Base-by-base conservation (phyloP, 2,113 vertebrate species). In the Bostrychus sinensis region DNA sequence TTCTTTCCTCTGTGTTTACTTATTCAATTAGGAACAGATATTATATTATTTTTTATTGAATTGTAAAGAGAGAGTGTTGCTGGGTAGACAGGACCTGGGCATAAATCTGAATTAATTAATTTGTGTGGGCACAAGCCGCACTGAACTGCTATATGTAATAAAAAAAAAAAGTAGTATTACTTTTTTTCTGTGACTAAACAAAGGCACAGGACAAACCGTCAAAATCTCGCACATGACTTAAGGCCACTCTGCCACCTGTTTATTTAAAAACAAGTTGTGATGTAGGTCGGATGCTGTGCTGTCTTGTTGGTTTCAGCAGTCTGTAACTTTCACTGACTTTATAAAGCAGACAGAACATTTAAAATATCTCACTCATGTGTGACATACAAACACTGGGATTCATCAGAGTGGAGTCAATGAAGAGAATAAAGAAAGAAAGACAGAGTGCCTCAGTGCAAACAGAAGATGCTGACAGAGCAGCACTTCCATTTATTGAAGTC, bases 381-480 rank as follows among this genome's bases (percentile, higher is more conserved):
- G 41, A 2, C 14, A 41, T 7, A 7, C 34, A 32, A 17, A 25
- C n/a, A n/a, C n/a, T 10, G 6, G 50, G 23, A 7, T 36, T 61
- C 5, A 13, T 32, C 7, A 43, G 48, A n/a, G n/a, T 13, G 53
- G 1, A 38, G 48, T 41, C 32, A n/a, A 75, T 17, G 9, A 3
- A 42, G 41, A 39, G 45, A 43, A 37, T 2, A 38, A 11, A 68
- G 14, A 43, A 0, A 8, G 0, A 46, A 51, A n/a, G 14, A 28
- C 23, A 13, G 25, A 1, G 13, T 30, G 17, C 20, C 13, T 41
- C 20, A 48, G 39, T 72, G 16, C 36, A 41, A 56, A 63, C n/a
- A 66, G 3, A 54, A 34, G 42, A 53, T 55, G 59, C 55, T 77
- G 66, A 62, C 59, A 19, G 10, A 11, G 65, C 69, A 64, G 12